These are phyloP conservation scores for Julus scanicus DNA, from an alignment of 2,888 invertebrate genomes.

Conservation along the genomic window DNA sequence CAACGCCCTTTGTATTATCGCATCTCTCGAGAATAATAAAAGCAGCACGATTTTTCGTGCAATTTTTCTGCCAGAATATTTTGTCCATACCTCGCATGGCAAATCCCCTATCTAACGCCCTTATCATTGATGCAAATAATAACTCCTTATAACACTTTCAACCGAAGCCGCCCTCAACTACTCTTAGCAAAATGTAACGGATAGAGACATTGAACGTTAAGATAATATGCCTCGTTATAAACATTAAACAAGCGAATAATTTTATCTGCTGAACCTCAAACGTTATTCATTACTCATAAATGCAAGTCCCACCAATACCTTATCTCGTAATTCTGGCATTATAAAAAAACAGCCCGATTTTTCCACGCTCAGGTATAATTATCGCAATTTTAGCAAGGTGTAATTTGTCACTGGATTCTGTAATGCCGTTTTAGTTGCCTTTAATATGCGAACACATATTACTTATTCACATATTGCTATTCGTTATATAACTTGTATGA, in stretches of 20 bases:
- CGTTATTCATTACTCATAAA: conserved; percentile 32
- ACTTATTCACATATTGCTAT: neutral
- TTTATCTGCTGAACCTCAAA: conserved; percentile 6
- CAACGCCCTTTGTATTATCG: conserved; percentile 38
- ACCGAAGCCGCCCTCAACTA: conserved; percentile 29
- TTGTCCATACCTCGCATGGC: neutral
- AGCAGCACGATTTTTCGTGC: conserved; percentile 23
- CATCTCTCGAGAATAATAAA: conserved; percentile 38
- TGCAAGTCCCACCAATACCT: neutral
- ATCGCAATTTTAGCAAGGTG: conserved; percentile 22
- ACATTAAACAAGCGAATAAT: conserved; percentile 36
- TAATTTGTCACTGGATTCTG: conserved; percentile 25
- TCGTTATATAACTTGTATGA: too few relatives aligned
- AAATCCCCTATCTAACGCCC: neutral
- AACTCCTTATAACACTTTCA: conserved; percentile 1
- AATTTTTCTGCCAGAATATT: conserved; percentile 10
- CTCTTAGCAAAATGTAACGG: neutral
- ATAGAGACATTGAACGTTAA: neutral
- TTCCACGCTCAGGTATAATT: conserved; percentile 20
- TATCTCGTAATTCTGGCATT: neutral
- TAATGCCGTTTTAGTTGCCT: neutral
- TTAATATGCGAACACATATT: neutral
- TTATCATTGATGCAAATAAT: conserved; percentile 32
- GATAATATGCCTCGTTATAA: conserved; percentile 38
- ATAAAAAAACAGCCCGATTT: neutral